Evolutionary conservation across 30 jellyfish, hydroid and myxozoan genomes (phyloP).

Genomic region (Rhopilema esculentum): DNA sequence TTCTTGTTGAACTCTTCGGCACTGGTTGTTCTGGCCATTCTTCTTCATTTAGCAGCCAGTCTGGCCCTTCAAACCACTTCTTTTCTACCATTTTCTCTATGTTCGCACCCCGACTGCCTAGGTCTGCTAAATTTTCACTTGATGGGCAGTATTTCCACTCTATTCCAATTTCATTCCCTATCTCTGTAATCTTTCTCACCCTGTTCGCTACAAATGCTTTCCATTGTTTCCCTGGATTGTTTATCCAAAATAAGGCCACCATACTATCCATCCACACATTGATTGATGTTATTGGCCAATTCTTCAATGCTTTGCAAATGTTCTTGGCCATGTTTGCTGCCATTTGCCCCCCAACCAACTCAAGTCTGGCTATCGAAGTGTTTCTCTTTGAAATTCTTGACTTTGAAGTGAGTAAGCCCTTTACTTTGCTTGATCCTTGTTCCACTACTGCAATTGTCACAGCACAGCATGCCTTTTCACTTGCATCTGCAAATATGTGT

Average conservation of each 20-base stretch:
- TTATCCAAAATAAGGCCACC: conserved; percentile 38
- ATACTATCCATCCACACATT: conserved; percentile 55
- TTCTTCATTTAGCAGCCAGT: background rate
- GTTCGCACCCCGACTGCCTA: conserved; percentile 39
- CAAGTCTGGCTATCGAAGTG: conserved; percentile 77
- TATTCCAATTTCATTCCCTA: background rate
- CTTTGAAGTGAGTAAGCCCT: conserved; percentile 59
- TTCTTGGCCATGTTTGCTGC: conserved; percentile 66
- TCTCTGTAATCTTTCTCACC: conserved; percentile 17
- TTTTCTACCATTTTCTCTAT: conserved; percentile 3
- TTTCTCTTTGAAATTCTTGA: conserved; percentile 65
- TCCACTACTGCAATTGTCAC: conserved; percentile 60
- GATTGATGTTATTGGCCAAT: conserved; percentile 15
- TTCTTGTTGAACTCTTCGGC: conserved; percentile 11
- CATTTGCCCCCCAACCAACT: conserved; percentile 69
- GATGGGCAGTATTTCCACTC: conserved; percentile 51
- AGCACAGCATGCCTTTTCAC: conserved; percentile 59
- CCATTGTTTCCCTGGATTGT: conserved; percentile 21
- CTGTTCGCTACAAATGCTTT: conserved; percentile 42
- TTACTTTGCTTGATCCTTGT: conserved; percentile 38
- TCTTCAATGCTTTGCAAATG: conserved; percentile 29
- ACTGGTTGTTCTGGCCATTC: conserved; percentile 24
- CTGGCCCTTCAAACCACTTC: conserved; percentile 21
- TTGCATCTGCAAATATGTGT: conserved; percentile 77
- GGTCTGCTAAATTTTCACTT: conserved; percentile 24